Evolutionary conservation across 2,797 vertebrate species (phyloP).

Genomic region (Paguma larvata): DNA sequence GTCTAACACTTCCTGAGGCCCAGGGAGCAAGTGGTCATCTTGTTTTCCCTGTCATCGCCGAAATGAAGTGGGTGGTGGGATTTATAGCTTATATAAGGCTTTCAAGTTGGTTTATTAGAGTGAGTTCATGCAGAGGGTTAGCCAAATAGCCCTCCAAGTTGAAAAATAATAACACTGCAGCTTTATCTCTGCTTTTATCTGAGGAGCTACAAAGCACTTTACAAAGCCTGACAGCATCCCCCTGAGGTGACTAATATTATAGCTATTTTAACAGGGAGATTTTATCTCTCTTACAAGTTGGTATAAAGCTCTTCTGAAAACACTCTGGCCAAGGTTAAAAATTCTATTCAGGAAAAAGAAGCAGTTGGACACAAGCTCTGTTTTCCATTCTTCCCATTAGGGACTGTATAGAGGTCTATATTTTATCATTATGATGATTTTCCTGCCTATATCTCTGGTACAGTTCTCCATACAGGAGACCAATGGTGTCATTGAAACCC

Average conservation of each 20-base stretch:
- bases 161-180: conserved; percentile 74
- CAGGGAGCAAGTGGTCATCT: conserved; percentile 29
- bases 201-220: conserved; percentile 69
- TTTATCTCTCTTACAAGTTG: conserved; percentile 76
- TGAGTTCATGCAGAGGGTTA: conserved; percentile 73
- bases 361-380: not conserved
- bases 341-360: conserved; percentile 61
- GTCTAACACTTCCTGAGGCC: not conserved
- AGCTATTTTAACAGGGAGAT: conserved; percentile 81
- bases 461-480: conserved; percentile 35
- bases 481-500: not conserved
- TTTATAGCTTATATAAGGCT: conserved; percentile 61
- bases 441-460: conserved; percentile 25
- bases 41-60: conserved; percentile 46
- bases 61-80: conserved; percentile 60
- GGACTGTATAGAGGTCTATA: not conserved
- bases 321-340: conserved; percentile 69
- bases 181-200: conserved; percentile 77
- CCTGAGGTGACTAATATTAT: conserved; percentile 76
- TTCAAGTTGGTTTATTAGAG: conserved; percentile 74
- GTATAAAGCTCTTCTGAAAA: conserved; percentile 64
- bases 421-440: conserved; percentile 61
- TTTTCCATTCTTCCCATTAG: conserved; percentile 30
- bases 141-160: conserved; percentile 71
- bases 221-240: conserved; percentile 68